Percentiles rank a stretch among this genome's conserved stretches.
Evolutionary conservation across 2,888 invertebrate genomes (phyloP).

Genomic region (Drosophila mulleri): DNA sequence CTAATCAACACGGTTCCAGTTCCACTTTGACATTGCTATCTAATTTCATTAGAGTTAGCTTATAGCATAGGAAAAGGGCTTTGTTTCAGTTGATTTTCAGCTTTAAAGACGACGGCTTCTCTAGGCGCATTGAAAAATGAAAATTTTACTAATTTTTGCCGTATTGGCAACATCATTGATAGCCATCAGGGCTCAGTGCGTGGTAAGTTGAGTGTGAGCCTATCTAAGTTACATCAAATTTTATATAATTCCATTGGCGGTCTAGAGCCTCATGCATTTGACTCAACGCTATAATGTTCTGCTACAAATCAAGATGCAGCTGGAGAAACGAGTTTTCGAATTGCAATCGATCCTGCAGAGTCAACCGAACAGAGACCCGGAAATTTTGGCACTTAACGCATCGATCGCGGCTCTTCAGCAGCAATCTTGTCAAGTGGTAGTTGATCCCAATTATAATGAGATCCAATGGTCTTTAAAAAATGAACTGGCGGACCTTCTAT

Average conservation of each 20-base stretch:
- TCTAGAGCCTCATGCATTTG: background rate
- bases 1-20: constrained; percentile 1
- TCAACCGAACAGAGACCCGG: no score
- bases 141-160: background rate
- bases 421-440: background rate
- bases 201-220: background rate
- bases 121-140: background rate
- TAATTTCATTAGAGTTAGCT: background rate
- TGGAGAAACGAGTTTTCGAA: background rate
- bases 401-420: background rate
- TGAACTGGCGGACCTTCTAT: background rate
- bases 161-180: background rate
- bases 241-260: background rate
- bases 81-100: background rate
- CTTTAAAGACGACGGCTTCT: background rate
- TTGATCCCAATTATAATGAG: background rate
- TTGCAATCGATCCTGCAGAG: background rate
- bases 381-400: background rate
- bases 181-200: background rate
- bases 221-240: background rate
- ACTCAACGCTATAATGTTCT: background rate
- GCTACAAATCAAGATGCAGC: background rate
- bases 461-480: background rate
- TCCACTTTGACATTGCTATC: background rate
- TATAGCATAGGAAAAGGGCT: background rate